These are phyloP conservation scores for Papilio dardanus DNA, from an alignment of 1,140 invertebrate species.

Conservation along the genomic window DNA sequence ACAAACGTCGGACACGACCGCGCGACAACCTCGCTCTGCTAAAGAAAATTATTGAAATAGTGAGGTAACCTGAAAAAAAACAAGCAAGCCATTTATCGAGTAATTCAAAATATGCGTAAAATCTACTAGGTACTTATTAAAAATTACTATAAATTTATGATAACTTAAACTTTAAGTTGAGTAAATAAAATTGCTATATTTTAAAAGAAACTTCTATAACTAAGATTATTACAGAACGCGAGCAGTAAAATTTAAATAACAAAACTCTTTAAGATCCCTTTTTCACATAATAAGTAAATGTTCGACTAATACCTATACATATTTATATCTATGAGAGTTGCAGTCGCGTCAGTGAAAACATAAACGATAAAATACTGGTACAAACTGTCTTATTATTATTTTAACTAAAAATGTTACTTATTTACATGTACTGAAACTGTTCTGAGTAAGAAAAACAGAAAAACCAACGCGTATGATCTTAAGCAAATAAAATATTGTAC, in stretches of 20 bases:
- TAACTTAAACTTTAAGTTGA: no score
- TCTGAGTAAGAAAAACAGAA: neutral
- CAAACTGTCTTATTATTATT: neutral
- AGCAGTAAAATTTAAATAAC: no score
- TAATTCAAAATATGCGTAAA: neutral
- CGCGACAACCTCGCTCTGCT: neutral
- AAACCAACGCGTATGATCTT: neutral
- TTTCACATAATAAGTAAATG: no score
- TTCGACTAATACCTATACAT: no score
- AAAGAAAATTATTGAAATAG: neutral
- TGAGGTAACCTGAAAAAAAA: neutral
- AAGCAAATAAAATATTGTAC: neutral
- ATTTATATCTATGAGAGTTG: neutral
- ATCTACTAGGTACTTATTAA: no score
- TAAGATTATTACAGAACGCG: neutral
- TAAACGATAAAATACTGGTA: neutral
- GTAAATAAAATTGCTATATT: no score
- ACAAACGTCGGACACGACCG: neutral
- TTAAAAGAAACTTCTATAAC: neutral
- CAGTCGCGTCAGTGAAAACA: neutral
- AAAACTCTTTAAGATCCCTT: neutral
- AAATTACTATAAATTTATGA: no score
- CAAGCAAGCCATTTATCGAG: neutral
- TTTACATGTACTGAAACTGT: neutral
- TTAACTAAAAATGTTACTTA: neutral